These are phyloP conservation scores for Cheilosia impressa DNA, from an alignment of 2,888 invertebrate species.

Conservation along the genomic window DNA sequence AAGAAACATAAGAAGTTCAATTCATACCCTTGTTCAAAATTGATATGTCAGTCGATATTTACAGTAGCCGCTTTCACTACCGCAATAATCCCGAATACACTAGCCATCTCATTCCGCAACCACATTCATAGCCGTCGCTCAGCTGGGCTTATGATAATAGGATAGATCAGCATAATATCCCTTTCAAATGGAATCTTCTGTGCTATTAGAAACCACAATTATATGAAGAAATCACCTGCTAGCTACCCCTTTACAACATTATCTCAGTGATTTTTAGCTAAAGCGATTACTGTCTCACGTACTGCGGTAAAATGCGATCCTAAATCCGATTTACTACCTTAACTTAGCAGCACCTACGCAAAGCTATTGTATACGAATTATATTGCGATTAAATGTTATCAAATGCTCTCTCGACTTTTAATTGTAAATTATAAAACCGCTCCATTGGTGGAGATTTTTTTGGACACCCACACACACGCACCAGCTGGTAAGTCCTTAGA, in stretches of 20 bases:
- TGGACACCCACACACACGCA: not conserved
- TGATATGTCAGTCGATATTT: too few relatives aligned
- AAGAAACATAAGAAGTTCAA: too few relatives aligned
- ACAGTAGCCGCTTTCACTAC: too few relatives aligned
- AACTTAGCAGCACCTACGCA: conserved; percentile 45
- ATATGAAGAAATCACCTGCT: not conserved
- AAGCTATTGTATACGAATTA: conserved; percentile 41
- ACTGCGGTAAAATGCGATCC: not conserved
- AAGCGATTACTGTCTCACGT: conserved; percentile 15
- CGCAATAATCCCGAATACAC: too few relatives aligned
- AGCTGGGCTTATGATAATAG: not conserved
- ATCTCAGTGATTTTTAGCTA: not conserved
- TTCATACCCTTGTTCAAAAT: too few relatives aligned
- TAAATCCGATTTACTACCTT: conserved; percentile 22
- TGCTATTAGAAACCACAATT: not conserved
- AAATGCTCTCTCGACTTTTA: conserved; percentile 60
- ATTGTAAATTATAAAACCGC: conserved; percentile 64
- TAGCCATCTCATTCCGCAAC: not conserved
- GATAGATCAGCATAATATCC: not conserved
- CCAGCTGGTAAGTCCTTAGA: not conserved
- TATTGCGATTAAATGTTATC: conserved; percentile 64
- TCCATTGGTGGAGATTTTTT: not conserved
- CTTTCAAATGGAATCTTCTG: not conserved
- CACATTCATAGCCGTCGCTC: not conserved
- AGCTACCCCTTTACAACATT: not conserved